A percentile compares a stretch with the other conserved stretches of the same genome.
Evolutionary conservation across 2,888 invertebrate genomes (phyloP).

Genomic region (Hedya salicella): DNA sequence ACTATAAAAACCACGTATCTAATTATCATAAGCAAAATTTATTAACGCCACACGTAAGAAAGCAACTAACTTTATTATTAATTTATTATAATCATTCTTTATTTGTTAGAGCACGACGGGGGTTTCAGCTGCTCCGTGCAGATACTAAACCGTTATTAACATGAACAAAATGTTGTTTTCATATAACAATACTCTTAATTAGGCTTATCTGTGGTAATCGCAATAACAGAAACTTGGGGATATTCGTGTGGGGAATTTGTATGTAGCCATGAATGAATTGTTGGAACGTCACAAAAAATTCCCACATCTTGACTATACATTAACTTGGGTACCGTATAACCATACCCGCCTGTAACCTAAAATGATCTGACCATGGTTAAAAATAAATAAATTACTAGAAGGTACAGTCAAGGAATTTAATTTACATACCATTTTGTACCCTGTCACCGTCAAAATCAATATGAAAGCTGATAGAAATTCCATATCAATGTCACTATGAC

Average conservation of each 20-base stretch:
- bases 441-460: too few relatives aligned
- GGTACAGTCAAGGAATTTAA: too few relatives aligned
- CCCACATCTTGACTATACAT: too few relatives aligned
- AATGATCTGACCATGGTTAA: too few relatives aligned
- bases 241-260: conserved; percentile 5
- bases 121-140: conserved; percentile 53
- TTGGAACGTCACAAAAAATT: too few relatives aligned
- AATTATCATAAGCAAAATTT: conserved; percentile 13
- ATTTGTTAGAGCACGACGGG: conserved; percentile 29
- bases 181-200: conserved; percentile 62
- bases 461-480: too few relatives aligned
- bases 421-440: too few relatives aligned
- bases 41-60: conserved; percentile 3
- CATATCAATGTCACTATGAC: too few relatives aligned
- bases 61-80: neutral
- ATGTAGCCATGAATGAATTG: neutral
- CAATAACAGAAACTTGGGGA: conserved; percentile 13
- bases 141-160: conserved; percentile 49
- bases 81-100: neutral
- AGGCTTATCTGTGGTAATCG: conserved; percentile 54
- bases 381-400: too few relatives aligned
- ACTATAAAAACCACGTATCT: neutral
- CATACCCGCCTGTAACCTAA: too few relatives aligned
- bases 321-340: too few relatives aligned
- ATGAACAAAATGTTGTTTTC: conserved; percentile 56